Evolutionary conservation across 2,113 vertebrate genomes (phyloP), one percentile per base, ranked within the genome.

Genomic region (Alligator sinensis): DNA sequence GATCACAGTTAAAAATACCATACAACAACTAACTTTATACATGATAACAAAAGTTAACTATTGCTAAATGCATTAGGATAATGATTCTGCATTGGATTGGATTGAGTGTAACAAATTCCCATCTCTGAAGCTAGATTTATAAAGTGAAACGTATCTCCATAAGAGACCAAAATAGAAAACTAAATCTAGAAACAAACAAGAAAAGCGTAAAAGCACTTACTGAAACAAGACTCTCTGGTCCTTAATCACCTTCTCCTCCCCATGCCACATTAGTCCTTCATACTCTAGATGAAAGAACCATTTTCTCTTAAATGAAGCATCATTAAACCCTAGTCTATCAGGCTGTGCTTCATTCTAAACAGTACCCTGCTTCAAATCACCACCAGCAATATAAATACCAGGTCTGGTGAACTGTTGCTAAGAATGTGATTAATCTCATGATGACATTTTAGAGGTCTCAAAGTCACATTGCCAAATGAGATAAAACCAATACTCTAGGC

Each of bases 401-500:
- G 38, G 60, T 93, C 77, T 84, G 91, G 84, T 81, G 86, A 97
- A 96, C 84, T 95, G 95, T 88, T 74, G 77, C 84, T 82, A 61
- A 55, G 90, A 97, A 91, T 81, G 47, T 84, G 74, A 95, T 86
- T 81, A 89, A 60, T 92, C 77, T 96, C 58, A 47, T 2, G 19
- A 92, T 91, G 93, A 90, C 91, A 93, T 94, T 93, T 94, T 83
- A 94, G 88, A 97, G 81, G 47, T 89, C 89, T 91, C 88, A 64
- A 96, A 97, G 91, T 77, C 82, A 72, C 72, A 93, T 80, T 93
- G 96, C 80, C 72, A 94, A 95, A 38, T n/a, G 80, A 93, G 92
- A 96, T 94, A 96, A 97, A 95, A 77, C 92, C 89, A 78, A 58
- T 80, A 80, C 87, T 90, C 90, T 87, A 84, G 94, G 86, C 74